These are phyloP conservation scores for Parotia lawesii DNA, from an alignment of 2,113 vertebrate genomes.

Conservation along the genomic window DNA sequence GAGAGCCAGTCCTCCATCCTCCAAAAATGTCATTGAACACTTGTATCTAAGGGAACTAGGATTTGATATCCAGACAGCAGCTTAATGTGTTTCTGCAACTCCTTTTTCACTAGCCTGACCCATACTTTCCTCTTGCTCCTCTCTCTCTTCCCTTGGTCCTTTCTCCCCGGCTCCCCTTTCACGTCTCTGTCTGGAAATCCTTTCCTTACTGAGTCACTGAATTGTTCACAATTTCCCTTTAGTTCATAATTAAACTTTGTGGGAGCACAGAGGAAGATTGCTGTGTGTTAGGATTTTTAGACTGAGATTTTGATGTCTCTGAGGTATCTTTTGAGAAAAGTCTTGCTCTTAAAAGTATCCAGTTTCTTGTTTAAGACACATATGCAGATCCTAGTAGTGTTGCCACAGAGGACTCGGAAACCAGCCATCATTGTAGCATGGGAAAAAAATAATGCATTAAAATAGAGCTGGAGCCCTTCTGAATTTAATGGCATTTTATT, in stretches of 20 bases:
- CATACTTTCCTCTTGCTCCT: not conserved
- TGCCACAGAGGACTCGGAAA: not conserved
- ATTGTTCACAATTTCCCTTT: constrained; percentile 18
- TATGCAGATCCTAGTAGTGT: not conserved
- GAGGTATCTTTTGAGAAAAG: not conserved
- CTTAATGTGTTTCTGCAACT: not conserved
- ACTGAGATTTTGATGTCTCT: constrained; percentile 9
- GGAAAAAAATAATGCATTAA: not conserved
- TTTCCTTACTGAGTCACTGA: constrained; percentile 25
- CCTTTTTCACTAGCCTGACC: not conserved
- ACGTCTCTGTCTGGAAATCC: not conserved
- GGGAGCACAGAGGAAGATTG: not conserved
- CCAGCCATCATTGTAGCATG: not conserved
- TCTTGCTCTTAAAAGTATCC: not conserved
- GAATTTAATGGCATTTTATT: constrained; percentile 1
- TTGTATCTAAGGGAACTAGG: not conserved
- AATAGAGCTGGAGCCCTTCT: not conserved
- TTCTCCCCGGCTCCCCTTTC: not conserved
- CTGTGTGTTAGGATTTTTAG: not conserved
- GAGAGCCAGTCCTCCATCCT: not conserved
- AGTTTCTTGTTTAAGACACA: not conserved
- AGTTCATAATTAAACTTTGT: not conserved
- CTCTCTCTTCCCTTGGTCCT: not conserved
- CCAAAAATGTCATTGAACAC: not conserved
- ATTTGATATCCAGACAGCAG: not conserved